Evolutionary conservation across 1,140 invertebrate genomes (phyloP), one percentile per base, ranked within the genome.

Genomic region (Thrips palmi): DNA sequence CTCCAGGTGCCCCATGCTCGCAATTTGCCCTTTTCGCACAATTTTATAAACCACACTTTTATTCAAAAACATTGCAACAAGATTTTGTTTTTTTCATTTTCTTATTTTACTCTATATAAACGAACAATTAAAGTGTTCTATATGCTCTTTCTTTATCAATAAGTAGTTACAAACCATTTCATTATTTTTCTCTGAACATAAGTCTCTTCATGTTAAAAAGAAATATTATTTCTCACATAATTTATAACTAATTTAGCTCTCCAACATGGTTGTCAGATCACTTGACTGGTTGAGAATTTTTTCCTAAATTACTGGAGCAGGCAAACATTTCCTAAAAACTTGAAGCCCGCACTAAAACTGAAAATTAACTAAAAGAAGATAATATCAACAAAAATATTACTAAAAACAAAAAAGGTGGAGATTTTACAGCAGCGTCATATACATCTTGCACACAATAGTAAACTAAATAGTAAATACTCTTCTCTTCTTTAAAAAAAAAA

Each of bases 381-480:
- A 37, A 38, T 46, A 46, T 36, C 44, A 46, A 45, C 40, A 37
- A 44, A 45, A 44, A 28, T 36, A 42, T 40, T 44, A 44, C 41
- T 41, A 37, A 45, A 35, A 35, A 43, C 41, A 42, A 44, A 40
- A 42, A 46, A 48, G 24, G 45, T 46, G 33, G 37, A 46, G 39
- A 46, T 45, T 42, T 47, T 44, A 47, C 43, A 40, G 43, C 43
- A 42, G 40, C 39, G 37, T 45, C 40, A 43, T 38, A 41, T 45
- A 47, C 44, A 47, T 46, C 42, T 48, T 46, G 44, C 44, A 48
- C 30, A 40, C 27, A 40, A 40, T 40, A 31, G 22, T 30, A 41
- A 44, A 43, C 39, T 44, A 41, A 48, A 40, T 31, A 48, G 35
- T 35, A 45, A 39, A 43, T 37, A 41, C 37, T 43, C 30, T 39